A percentile compares a stretch with the other conserved stretches of the same genome.
Conservation (phyloP, 2,113 vertebrate genomes). For the Reinhardtius hippoglossoides region DNA sequence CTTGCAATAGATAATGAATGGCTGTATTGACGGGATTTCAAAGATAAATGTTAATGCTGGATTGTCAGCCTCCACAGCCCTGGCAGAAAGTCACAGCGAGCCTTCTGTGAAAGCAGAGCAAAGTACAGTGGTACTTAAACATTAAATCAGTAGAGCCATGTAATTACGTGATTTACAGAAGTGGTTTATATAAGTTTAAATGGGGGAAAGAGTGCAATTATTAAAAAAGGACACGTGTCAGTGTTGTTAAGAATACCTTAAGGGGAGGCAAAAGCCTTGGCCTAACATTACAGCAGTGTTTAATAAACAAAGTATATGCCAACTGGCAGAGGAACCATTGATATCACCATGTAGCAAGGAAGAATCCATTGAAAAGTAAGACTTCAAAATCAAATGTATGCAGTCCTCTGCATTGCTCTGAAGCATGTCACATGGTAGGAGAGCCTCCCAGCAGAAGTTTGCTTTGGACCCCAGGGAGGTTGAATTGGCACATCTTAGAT, state of each 20-base stretch:
- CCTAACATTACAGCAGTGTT: conserved; percentile 13
- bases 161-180: background rate
- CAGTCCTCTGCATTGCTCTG: conserved; percentile 7
- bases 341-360: background rate
- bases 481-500: conserved; percentile 52
- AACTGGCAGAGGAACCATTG: background rate
- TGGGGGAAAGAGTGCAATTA: background rate
- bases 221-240: background rate
- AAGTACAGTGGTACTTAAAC: background rate
- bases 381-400: conserved; percentile 19
- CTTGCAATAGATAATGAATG: too few relatives aligned
- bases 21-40: background rate
- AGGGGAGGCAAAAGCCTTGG: conserved; percentile 3
- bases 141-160: background rate
- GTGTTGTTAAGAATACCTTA: background rate
- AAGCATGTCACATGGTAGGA: conserved; percentile 5
- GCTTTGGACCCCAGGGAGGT: conserved; percentile 43
- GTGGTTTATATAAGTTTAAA: background rate
- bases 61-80: background rate
- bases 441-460: conserved; percentile 43
- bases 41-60: background rate
- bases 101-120: background rate
- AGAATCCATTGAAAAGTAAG: conserved; percentile 6
- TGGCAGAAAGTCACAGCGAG: background rate
- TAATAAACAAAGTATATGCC: background rate